Conservation (phyloP, 2,113 vertebrate genomes). For the Poicephalus meyeri region DNA sequence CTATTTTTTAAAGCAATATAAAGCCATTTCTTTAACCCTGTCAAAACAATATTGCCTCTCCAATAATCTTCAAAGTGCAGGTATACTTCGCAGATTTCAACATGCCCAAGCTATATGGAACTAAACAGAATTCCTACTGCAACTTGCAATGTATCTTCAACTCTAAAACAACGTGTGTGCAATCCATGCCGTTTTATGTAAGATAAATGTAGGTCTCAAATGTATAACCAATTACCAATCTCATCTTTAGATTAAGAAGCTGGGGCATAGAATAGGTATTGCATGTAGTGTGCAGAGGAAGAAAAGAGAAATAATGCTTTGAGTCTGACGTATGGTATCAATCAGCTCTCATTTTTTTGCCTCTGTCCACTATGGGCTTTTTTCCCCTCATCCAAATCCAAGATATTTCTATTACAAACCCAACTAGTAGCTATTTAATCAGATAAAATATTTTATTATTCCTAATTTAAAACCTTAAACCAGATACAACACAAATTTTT, state of each 20-base stretch:
- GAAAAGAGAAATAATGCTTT: not conserved
- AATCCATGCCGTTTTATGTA: not conserved
- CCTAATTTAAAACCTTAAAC: not conserved
- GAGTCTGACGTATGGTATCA: not conserved
- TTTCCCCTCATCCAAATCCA: not conserved
- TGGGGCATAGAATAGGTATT: not conserved
- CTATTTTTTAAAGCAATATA: not conserved
- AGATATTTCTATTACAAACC: not conserved
- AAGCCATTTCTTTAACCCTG: not conserved
- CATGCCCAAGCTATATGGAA: not conserved
- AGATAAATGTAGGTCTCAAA: not conserved
- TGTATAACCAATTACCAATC: not conserved
- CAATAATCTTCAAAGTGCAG: not conserved
- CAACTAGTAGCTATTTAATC: not conserved
- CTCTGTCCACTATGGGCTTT: not conserved
- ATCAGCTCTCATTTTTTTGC: not conserved
- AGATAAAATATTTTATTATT: not conserved
- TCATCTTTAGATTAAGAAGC: not conserved
- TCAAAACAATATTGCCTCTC: not conserved
- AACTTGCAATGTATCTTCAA: not conserved
- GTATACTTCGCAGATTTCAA: not conserved
- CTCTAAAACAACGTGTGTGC: not conserved
- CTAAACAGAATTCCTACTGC: not conserved
- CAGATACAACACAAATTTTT: not conserved
- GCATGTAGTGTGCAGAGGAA: not conserved